Evolutionary conservation across 2,888 invertebrate species (phyloP), one percentile per base, ranked within the genome.

Genomic region (Tipula unca): DNA sequence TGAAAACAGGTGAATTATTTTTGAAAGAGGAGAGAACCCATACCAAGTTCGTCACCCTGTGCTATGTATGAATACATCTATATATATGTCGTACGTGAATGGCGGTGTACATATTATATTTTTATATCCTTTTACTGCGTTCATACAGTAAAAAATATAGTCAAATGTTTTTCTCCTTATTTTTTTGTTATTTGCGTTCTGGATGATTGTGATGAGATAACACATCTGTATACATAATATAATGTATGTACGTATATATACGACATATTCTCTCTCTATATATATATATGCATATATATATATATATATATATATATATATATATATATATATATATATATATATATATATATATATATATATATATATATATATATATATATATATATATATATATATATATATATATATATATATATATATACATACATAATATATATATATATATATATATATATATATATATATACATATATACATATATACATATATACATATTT

Each of bases 221-320:
- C 83, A 83, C 83, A 83, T 83, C 83, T 83, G 83, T 83, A 83
- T 83, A 83, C 83, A 83, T 29, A 83, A 83, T 83, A 32, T 32
- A 83, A 83, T 32, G 29, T 32, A 83, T 83, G 29, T 32, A 83
- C 17, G 17, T 32, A 82, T 25, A 83, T 20, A 83, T 10, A 32
- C 32, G 17, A 29, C n/a, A 25, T 29, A 8, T 25, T n/a, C n/a
- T n/a, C n/a, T n/a, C n/a, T n/a, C n/a, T n/a, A n/a, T n/a, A n/a
- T n/a, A n/a, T n/a, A 82, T 25, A 82, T 82, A 82, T 69, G 6
- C 17, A 69, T 69, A 69, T 25, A 8, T 82, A 29, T 29, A 29
- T 82, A 82, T 82, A 10, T 29, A 29, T 82, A 82, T 32, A 32
- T 32, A 82, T 25, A 82, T 82, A 82, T 69, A 4, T 13, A 69